phyloP scores from a whole-genome alignment of 2,113 vertebrate species.

The Onychostruthus taczanowskii region DNA sequence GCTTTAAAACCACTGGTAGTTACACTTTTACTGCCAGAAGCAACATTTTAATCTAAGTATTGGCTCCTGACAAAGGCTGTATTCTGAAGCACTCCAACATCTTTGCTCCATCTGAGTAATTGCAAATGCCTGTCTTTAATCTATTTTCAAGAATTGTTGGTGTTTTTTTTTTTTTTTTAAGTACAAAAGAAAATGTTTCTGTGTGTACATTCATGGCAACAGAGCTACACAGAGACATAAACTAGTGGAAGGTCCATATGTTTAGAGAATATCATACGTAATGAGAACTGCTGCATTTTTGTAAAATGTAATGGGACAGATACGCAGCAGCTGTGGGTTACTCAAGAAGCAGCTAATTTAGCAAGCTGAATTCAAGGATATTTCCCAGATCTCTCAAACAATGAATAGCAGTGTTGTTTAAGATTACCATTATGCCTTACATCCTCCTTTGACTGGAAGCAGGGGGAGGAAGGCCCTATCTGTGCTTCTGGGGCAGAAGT shows the following conservation, averaged over 20 bases:
- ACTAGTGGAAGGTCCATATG: constrained; percentile 27
- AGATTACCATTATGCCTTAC: constrained; percentile 56
- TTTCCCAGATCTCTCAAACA: constrained; percentile 66
- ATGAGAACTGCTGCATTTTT: constrained; percentile 35
- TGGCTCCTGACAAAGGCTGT: constrained; percentile 13
- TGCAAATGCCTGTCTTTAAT: constrained; percentile 36
- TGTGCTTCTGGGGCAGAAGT: constrained; percentile 59
- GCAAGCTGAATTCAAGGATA: constrained; percentile 63
- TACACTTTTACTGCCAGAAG: constrained; percentile 42
- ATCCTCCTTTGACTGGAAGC: constrained; percentile 58
- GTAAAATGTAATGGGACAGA: constrained; percentile 33
- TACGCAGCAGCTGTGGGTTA: constrained; percentile 58
- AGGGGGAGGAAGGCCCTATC: constrained; percentile 64
- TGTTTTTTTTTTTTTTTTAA: background rate
- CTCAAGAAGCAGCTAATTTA: constrained; percentile 68
- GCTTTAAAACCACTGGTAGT: constrained; percentile 1
- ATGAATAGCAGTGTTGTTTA: constrained; percentile 71
- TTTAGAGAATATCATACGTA: background rate
- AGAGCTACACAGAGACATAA: constrained; percentile 3
- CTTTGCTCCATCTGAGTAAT: constrained; percentile 45
- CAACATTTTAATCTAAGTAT: constrained; percentile 20
- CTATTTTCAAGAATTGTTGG: constrained; percentile 10
- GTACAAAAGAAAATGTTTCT: constrained; percentile 37
- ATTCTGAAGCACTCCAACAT: background rate
- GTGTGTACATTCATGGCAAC: background rate